Base-by-base conservation (phyloP, 2,797 vertebrate species). In the Gorsachius magnificus region DNA sequence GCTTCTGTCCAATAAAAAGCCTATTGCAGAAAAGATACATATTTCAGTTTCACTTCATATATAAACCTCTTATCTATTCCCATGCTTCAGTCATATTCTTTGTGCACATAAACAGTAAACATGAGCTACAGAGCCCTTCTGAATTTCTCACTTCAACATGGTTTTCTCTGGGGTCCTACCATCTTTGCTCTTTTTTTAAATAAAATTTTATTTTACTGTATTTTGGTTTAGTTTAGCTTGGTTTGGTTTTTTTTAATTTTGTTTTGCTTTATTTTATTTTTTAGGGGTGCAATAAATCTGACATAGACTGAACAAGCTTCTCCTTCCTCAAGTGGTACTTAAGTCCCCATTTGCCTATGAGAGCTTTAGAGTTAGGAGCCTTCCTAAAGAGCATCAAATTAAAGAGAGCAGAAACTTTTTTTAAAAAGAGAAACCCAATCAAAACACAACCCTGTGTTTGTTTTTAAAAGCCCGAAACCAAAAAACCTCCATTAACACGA, bases 381-480 rank as follows among this genome's bases (percentile, higher is more conserved):
- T 70, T 72, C 17, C 13, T 10, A 20, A 65, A 41, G 12, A 56
- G 6, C 64, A 15, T 38, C 28, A 57, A 65, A 72, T 46, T 36
- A 61, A 61, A 53, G 8, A 45, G 7, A 84, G 8, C 4, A 66
- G 18, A 88, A 83, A 51, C 6, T 38, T 43, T 20, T 16, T 26
- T 9, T 13, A 8, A 72, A 31, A 71, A 58, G 6, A 38, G 12
- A 66, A 83, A 51, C 5, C 2, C 13, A 65, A 36, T 8, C 4
- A 41, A 64, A 79, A 5, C 4, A 82, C 76, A 13, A 0, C 2
- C 5, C 3, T 33, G 48, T 35, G 4, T 51, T 84, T 35, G 4
- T 51, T 84, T 35, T 29, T 22, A 41, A 83, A 66, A 56, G 1
- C 17, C 5, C 2, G 28, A 65, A 46, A 31, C 3, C 1, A 74